Base-by-base conservation (phyloP, 1,140 invertebrate species). In the Drosophila nikananu region DNA sequence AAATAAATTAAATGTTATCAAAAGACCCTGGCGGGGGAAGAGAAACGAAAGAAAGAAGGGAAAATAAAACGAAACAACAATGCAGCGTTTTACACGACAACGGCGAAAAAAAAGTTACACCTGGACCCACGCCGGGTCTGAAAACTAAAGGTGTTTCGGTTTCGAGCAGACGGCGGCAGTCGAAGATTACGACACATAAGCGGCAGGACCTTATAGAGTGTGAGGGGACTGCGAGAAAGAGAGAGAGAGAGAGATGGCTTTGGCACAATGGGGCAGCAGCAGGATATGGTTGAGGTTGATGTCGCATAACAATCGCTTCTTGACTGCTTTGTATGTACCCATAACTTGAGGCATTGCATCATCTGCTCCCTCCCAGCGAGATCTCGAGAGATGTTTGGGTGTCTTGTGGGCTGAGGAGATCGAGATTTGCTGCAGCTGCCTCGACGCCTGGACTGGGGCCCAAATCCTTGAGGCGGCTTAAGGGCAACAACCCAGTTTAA, bases 161-260 rank as follows among this genome's bases (percentile, higher is more conserved):
- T 81, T 86, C 64, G 63, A 58, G 49, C 72, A 76, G 72, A 80
- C 71, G 63, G 68, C 71, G 63, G 68, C 54, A 64, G 65, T 75
- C 81, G 73, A 71, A 89, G 84, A 89, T 89, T 89, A 78, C 86
- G 80, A 72, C 66, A 84, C 81, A 87, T 74, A 81, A 80, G 67
- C 81, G 67, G 67, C 73, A 77, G 83, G 76, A 75, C 66, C 78
- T 81, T 61, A 27, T 27, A 59, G 70, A 63, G 51, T 54, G 62
- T 32, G 27, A 25, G 64, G 48, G 17, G 48, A 49, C 17, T 44
- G 2, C 19, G 0, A 44, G 42, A 9, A 1, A 10, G 19, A 1
- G 42, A 12, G 19, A 23, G 13, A 3, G 39, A 44, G 15, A 58
- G 42, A 21, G 13, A 30, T 41, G 19, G 44, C 13, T 51, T n/a